phyloP scores from a whole-genome alignment of 1,140 invertebrate genomes.

The Drosophila ogumai region DNA sequence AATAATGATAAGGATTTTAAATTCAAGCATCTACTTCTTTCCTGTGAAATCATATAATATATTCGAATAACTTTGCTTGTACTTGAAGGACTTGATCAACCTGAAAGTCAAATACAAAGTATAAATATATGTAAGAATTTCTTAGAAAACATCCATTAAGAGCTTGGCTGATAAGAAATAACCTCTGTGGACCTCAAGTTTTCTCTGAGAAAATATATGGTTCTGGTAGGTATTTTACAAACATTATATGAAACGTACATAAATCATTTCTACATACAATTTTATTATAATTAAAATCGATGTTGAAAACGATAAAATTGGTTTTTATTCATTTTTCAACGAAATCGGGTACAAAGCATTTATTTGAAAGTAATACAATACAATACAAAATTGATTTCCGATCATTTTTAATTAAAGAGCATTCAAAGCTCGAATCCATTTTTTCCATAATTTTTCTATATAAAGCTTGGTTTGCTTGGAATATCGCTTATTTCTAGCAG shows the following conservation, averaged over 20 bases:
- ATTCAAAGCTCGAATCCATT: neutral
- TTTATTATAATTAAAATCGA: neutral
- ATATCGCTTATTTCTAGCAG: neutral
- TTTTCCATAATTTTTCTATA: neutral
- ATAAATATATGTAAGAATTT: neutral
- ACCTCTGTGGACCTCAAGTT: neutral
- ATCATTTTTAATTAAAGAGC: neutral
- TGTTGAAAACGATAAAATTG: too few species aligned
- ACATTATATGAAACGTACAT: neutral
- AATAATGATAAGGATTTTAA: too few species aligned
- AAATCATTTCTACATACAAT: neutral
- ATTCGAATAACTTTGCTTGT: too few species aligned
- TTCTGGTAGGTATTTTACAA: neutral
- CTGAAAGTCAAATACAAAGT: neutral
- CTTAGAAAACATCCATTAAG: neutral
- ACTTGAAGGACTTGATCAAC: too few species aligned
- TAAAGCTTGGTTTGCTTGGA: neutral
- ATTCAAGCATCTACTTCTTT: too few species aligned
- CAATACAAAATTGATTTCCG: neutral
- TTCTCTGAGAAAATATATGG: neutral
- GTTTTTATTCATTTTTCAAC: neutral
- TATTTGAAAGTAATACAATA: neutral
- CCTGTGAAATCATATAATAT: too few species aligned
- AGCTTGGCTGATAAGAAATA: conserved; percentile 3
- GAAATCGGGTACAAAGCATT: neutral